Evolutionary conservation across 2,888 invertebrate species (phyloP).

Genomic region (Acleris holmiana): DNA sequence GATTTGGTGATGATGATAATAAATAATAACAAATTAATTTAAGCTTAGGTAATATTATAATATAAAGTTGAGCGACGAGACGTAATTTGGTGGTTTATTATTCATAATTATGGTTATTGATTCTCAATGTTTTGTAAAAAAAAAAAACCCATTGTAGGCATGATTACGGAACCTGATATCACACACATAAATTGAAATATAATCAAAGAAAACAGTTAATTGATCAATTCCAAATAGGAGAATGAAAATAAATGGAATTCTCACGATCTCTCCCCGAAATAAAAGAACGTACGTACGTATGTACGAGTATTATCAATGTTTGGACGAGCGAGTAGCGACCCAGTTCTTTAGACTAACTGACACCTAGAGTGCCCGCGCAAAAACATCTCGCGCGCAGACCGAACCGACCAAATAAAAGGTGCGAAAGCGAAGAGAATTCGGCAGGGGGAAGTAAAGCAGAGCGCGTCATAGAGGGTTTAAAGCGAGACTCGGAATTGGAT

Average conservation of each 20-base stretch:
- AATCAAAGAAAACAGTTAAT: no score
- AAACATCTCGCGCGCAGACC: constrained; percentile 61
- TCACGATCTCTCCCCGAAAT: constrained; percentile 66
- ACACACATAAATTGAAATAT: no score
- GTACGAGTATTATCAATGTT: constrained; percentile 71
- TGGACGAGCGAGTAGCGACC: constrained; percentile 61
- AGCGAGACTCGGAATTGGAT: background rate
- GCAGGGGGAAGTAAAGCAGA: constrained; percentile 42
- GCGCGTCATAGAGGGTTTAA: constrained; percentile 17
- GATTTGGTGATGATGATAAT: no score
- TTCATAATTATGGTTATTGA: no score
- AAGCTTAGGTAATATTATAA: no score
- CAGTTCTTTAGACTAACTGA: constrained; percentile 63
- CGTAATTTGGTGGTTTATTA: no score
- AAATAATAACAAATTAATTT: no score
- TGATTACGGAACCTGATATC: no score
- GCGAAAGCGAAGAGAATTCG: constrained; percentile 64
- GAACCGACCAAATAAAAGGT: constrained; percentile 64
- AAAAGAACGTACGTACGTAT: no score
- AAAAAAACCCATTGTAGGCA: no score
- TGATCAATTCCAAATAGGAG: background rate
- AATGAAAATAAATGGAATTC: background rate
- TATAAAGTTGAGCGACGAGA: no score
- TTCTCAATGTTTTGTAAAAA: no score
- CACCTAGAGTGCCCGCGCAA: constrained; percentile 57